Evolutionary conservation across 2,888 invertebrate genomes (phyloP).

Genomic region (Ophonus ardosiacus): DNA sequence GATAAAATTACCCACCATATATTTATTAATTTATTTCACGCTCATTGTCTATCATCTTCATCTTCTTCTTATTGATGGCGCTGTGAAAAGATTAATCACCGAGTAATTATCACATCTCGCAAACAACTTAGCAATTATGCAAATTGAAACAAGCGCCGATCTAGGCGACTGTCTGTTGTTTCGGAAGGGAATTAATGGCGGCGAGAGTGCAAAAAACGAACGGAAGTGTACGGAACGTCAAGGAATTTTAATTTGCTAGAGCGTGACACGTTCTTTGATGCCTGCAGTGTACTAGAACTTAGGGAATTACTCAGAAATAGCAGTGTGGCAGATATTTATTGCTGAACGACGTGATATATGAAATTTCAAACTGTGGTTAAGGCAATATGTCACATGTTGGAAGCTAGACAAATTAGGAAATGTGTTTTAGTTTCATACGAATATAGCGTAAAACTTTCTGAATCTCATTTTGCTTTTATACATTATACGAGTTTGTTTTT

Average conservation of each 20-base stretch:
- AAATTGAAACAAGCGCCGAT: constrained; percentile 41
- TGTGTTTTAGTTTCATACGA: not conserved
- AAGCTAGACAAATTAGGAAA: not conserved
- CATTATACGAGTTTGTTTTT: not conserved
- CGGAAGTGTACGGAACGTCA: constrained; percentile 27
- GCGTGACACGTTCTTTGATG: too few species aligned
- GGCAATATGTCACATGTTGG: not conserved
- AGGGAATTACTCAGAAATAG: not conserved
- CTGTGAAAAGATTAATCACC: not conserved
- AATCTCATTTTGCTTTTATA: not conserved
- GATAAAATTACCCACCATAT: too few species aligned
- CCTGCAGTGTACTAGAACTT: not conserved
- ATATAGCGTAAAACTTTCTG: not conserved
- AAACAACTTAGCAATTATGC: constrained; percentile 51
- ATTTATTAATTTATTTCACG: not conserved
- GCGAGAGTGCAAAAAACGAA: constrained; percentile 28
- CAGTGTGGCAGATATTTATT: constrained; percentile 7
- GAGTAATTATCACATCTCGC: not conserved
- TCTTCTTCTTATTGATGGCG: not conserved
- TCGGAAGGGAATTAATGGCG: constrained; percentile 46
- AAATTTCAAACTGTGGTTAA: constrained; percentile 9
- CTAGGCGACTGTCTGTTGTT: constrained; percentile 41
- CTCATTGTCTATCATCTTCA: not conserved
- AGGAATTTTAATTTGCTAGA: constrained; percentile 25
- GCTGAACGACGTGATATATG: constrained; percentile 18